Evolutionary conservation across 2,888 invertebrate species (phyloP).

Genomic region (Lysandra coridon): DNA sequence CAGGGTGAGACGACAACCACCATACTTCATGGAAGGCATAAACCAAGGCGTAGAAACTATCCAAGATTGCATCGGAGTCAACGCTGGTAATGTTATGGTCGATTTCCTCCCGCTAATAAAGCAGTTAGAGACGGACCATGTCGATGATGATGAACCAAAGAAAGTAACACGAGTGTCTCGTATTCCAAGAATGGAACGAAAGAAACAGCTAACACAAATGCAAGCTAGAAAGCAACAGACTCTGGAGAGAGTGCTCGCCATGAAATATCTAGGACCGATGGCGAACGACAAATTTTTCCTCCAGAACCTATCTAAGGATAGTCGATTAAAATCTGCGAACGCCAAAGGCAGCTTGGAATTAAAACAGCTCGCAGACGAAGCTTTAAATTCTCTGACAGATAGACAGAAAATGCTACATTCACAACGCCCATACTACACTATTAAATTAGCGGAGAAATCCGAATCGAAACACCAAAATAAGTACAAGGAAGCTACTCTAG

Average conservation of each 20-base stretch:
- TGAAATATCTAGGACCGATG: conserved; percentile 75
- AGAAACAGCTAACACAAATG: conserved; percentile 67
- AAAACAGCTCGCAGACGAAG: conserved; percentile 55
- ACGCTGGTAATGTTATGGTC: conserved; percentile 69
- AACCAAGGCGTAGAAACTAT: conserved; percentile 72
- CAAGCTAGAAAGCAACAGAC: conserved; percentile 65
- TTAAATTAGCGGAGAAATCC: conserved; percentile 68
- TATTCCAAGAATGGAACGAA: conserved; percentile 59
- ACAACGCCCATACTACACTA: conserved; percentile 70
- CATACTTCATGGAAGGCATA: conserved; percentile 72
- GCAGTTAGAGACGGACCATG: conserved; percentile 53
- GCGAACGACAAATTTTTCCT: conserved; percentile 75
- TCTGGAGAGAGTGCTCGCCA: conserved; percentile 67
- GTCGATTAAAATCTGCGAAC: conserved; percentile 66
- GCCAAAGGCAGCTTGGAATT: conserved; percentile 57
- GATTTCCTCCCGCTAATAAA: conserved; percentile 70
- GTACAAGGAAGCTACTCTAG: conserved; percentile 60
- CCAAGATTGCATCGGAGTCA: conserved; percentile 70
- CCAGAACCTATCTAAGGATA: conserved; percentile 59
- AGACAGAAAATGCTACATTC: conserved; percentile 71
- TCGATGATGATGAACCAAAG: conserved; percentile 53
- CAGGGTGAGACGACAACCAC: conserved; percentile 61
- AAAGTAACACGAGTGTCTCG: conserved; percentile 59
- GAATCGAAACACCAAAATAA: conserved; percentile 66
- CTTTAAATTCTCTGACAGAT: conserved; percentile 61